Evolutionary conservation across 2,113 vertebrate species (phyloP).

Genomic region (Acrocephalus kingi): DNA sequence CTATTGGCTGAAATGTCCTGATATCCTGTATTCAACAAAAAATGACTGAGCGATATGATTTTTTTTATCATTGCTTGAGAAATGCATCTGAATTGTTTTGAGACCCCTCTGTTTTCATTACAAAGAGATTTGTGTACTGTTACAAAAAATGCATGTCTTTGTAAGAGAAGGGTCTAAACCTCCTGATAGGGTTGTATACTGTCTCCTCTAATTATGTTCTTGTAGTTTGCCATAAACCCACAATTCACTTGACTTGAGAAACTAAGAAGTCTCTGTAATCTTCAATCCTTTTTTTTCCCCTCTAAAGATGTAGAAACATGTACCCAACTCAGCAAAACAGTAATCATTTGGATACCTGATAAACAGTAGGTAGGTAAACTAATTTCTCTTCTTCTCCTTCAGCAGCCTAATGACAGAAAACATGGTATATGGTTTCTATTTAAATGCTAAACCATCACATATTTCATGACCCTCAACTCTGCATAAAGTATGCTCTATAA

Average conservation of each 20-base stretch:
- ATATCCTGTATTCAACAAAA: neutral
- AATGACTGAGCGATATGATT: neutral
- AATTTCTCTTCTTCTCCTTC: slow-evolving; percentile 6
- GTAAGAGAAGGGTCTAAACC: neutral
- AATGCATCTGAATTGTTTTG: neutral
- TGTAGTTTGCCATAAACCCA: neutral
- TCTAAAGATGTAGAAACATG: neutral
- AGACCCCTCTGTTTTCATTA: neutral
- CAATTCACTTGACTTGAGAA: neutral
- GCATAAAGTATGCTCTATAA: neutral
- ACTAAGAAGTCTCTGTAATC: neutral
- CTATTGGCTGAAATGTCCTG: neutral
- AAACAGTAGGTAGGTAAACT: neutral
- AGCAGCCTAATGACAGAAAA: neutral
- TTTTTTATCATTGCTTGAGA: neutral
- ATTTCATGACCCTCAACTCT: slow-evolving; percentile 3
- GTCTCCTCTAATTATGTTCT: neutral
- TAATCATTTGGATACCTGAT: neutral
- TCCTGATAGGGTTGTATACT: neutral
- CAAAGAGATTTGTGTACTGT: neutral
- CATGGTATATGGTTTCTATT: neutral
- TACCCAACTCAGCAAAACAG: neutral
- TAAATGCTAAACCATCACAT: slow-evolving; percentile 19
- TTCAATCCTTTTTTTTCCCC: neutral
- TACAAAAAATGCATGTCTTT: neutral